Conservation (phyloP, 1,140 invertebrate genomes). For the Sminthurides bifidus region DNA sequence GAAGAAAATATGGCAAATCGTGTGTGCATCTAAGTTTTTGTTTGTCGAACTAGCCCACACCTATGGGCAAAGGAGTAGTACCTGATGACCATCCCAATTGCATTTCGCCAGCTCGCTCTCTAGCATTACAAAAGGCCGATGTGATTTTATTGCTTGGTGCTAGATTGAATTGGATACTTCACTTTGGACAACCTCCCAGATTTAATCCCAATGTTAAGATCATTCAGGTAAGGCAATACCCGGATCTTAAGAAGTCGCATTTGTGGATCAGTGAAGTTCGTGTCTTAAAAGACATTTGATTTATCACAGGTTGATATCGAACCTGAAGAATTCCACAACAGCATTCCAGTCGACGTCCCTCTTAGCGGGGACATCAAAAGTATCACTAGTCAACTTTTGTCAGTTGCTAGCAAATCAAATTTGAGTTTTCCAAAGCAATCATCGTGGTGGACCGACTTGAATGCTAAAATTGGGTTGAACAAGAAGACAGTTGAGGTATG, state of each 20-base stretch:
- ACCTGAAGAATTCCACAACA: conserved; percentile 86
- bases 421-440: conserved; percentile 39
- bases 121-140: conserved; percentile 74
- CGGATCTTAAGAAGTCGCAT: neutral
- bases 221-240: conserved; percentile 57
- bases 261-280: neutral
- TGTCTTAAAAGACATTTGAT: neutral
- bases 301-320: conserved; percentile 65
- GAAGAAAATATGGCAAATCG: too few relatives aligned
- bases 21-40: too few relatives aligned
- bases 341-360: conserved; percentile 55
- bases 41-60: conserved; percentile 70
- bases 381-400: conserved; percentile 48
- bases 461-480: conserved; percentile 45
- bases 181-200: conserved; percentile 83
- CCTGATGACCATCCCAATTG: conserved; percentile 64
- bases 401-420: conserved; percentile 33
- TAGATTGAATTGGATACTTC: conserved; percentile 91
- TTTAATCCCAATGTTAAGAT: conserved; percentile 63
- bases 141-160: conserved; percentile 80
- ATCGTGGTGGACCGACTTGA: conserved; percentile 49
- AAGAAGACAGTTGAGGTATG: conserved; percentile 42
- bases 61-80: conserved; percentile 93
- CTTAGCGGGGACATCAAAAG: conserved; percentile 68
- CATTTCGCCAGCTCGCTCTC: conserved; percentile 71